These are phyloP conservation scores for Phocides pigmalion DNA, from an alignment of 1,140 invertebrate species.

Conservation along the genomic window DNA sequence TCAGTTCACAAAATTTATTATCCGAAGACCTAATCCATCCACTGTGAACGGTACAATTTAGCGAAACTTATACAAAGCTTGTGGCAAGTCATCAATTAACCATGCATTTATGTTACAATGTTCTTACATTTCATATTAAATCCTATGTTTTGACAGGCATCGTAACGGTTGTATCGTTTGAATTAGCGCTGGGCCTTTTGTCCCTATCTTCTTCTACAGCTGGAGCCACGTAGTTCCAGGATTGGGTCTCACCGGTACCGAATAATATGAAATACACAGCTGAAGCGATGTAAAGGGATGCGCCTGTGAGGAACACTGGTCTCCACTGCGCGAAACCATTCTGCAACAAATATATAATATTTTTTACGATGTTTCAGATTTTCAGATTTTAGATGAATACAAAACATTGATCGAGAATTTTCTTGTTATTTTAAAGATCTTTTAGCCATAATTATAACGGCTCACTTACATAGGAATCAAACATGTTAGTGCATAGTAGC, in stretches of 20 bases:
- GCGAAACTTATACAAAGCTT: background rate
- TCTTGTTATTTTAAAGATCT: too few species aligned
- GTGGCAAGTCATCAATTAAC: background rate
- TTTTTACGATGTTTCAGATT: constrained; percentile 18
- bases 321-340: constrained; percentile 91
- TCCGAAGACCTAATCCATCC: background rate
- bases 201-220: constrained; percentile 55
- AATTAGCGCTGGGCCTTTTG: constrained; percentile 56
- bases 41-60: background rate
- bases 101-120: constrained; percentile 7
- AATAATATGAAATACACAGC: constrained; percentile 88
- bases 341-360: constrained; percentile 76
- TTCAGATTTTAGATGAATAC: too few species aligned
- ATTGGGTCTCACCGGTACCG: constrained; percentile 86
- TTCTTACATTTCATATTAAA: background rate
- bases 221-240: constrained; percentile 85
- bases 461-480: too few species aligned
- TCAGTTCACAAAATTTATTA: background rate
- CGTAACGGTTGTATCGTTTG: constrained; percentile 69
- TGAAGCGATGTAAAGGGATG: constrained; percentile 87
- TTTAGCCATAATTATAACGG: too few species aligned
- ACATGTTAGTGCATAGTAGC: too few species aligned
- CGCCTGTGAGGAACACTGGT: constrained; percentile 90
- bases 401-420: too few species aligned
- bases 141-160: constrained; percentile 65